Conservation (phyloP, 2,797 vertebrate genomes). For the Gallinago solitaria region DNA sequence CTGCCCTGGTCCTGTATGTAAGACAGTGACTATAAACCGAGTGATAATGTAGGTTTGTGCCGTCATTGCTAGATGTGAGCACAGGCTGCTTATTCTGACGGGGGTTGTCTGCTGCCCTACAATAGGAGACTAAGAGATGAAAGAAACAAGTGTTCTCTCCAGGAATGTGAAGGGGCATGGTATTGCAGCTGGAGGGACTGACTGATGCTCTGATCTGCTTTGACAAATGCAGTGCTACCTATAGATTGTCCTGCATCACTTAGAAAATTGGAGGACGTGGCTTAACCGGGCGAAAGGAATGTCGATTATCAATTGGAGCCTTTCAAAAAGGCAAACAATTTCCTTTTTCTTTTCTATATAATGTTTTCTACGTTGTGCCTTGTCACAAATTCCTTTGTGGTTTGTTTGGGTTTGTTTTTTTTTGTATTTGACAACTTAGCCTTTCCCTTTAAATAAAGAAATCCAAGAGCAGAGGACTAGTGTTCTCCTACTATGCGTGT, state of each 20-base stretch:
- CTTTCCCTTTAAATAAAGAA: conserved; percentile 39
- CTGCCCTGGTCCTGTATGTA: background rate
- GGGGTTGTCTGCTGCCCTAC: background rate
- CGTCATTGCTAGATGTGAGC: background rate
- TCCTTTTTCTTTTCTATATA: conserved; percentile 34
- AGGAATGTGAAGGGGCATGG: accelerated
- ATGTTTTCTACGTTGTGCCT: conserved; percentile 16
- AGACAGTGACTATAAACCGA: background rate
- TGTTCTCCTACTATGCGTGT: background rate
- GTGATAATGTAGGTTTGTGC: background rate
- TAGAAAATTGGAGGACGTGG: background rate
- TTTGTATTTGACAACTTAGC: conserved; percentile 14
- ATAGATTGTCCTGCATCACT: background rate
- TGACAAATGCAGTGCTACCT: background rate
- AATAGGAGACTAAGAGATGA: background rate
- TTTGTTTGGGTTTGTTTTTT: background rate
- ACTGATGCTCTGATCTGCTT: background rate
- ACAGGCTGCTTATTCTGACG: background rate
- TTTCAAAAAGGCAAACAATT: background rate
- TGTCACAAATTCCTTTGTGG: background rate
- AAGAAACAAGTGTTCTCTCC: background rate
- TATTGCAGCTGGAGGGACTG: background rate
- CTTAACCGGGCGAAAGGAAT: background rate
- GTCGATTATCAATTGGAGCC: conserved; percentile 2
- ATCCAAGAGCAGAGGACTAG: background rate